Conservation (phyloP, 2,888 invertebrate genomes). For the Drosophila anomelani region DNA sequence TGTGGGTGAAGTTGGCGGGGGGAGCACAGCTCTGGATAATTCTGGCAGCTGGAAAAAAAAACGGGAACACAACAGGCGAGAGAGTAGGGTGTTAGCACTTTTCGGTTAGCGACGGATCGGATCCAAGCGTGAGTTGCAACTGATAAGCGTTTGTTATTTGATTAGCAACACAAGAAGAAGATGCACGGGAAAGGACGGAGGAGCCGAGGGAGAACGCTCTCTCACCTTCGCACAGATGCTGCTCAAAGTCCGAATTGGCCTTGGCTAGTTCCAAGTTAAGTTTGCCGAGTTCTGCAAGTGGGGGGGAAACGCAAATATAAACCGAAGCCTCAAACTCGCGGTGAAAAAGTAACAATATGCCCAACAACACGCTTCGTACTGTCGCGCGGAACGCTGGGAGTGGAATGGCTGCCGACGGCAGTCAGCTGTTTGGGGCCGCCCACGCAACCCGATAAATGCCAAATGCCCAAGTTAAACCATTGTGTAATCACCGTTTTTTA, state of each 20-base stretch:
- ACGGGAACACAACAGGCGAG: constrained; percentile 20
- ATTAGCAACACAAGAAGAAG: constrained; percentile 13
- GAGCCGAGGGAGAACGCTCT: constrained; percentile 13
- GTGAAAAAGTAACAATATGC: constrained; percentile 46
- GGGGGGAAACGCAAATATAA: constrained; percentile 11
- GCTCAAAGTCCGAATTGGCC: constrained; percentile 79
- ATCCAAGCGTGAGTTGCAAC: constrained; percentile 31
- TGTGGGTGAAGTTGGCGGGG: constrained; percentile 32
- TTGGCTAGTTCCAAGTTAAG: constrained; percentile 77
- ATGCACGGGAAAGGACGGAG: not conserved
- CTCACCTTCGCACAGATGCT: constrained; percentile 82
- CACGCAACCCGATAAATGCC: constrained; percentile 29
- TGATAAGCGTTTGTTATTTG: constrained; percentile 50
- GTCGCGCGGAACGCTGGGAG: constrained; percentile 43
- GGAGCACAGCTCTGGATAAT: constrained; percentile 43
- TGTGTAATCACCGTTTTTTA: constrained; percentile 75
- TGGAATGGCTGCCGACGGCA: constrained; percentile 1
- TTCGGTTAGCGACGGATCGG: constrained; percentile 29
- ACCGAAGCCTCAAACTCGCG: constrained; percentile 12
- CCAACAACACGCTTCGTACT: constrained; percentile 64
- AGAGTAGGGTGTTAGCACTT: constrained; percentile 13
- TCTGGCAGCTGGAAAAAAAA: constrained; percentile 64
- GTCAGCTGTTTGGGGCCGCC: constrained; percentile 52
- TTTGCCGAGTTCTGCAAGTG: constrained; percentile 77
- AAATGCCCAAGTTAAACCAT: constrained; percentile 23